Conservation (phyloP, 2,797 vertebrate species). For the Zalophus californianus region DNA sequence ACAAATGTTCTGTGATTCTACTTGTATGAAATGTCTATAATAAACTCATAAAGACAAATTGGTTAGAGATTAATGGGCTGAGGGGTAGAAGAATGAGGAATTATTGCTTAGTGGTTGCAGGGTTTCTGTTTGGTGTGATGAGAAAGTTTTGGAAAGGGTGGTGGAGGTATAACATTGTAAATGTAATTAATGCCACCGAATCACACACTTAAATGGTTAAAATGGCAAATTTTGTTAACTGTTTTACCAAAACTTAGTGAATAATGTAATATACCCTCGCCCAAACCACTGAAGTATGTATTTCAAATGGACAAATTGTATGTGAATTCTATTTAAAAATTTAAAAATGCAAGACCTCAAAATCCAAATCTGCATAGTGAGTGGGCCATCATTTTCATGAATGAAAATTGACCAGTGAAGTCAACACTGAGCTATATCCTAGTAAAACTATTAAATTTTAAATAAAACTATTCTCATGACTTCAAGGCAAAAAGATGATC, state of each 20-base stretch:
- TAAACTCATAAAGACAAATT: background rate
- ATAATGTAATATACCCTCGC: background rate
- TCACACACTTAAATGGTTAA: background rate
- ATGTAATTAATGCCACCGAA: background rate
- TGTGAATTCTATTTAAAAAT: background rate
- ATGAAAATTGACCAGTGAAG: background rate
- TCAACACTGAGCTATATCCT: background rate
- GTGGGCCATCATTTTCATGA: background rate
- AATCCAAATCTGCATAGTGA: background rate
- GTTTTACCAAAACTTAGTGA: background rate
- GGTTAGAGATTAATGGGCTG: background rate
- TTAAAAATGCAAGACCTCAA: background rate
- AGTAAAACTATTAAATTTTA: constrained; percentile 36
- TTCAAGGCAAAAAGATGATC: background rate
- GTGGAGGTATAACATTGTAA: background rate
- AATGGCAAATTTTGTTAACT: background rate
- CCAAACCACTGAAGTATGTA: background rate
- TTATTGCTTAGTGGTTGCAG: background rate
- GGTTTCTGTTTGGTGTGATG: background rate
- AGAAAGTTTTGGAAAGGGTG: background rate
- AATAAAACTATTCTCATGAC: background rate
- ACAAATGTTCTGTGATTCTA: background rate
- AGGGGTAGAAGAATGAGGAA: background rate
- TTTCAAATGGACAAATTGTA: background rate
- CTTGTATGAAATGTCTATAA: background rate